Percentiles rank a stretch among this genome's conserved stretches.
These are phyloP conservation scores for Celastrina argiolus DNA, from an alignment of 2,888 invertebrate genomes.

Conservation along the genomic window DNA sequence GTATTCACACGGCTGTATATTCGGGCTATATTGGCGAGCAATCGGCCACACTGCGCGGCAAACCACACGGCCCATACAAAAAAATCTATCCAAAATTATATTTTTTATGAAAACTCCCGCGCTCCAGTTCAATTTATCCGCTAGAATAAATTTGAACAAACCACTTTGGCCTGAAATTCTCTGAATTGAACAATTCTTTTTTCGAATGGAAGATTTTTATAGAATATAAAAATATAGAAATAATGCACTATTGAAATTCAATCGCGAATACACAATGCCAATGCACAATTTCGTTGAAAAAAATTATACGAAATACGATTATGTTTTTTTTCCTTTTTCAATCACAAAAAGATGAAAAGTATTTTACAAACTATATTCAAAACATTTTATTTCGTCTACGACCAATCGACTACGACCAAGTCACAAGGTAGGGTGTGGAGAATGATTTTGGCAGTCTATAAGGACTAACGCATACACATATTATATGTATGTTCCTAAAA, in stretches of 20 bases:
- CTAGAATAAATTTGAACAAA: background rate
- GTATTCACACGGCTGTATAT: conserved; percentile 1
- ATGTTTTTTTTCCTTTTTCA: too few relatives aligned
- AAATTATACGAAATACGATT: too few relatives aligned
- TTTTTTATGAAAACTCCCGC: conserved; percentile 6
- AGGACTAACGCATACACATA: too few relatives aligned
- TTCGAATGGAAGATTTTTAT: background rate
- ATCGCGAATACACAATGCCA: background rate
- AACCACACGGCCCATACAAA: background rate
- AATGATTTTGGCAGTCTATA: too few relatives aligned
- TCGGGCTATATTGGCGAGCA: background rate
- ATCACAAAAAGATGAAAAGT: too few relatives aligned
- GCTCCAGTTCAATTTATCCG: background rate
- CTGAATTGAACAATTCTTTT: background rate
- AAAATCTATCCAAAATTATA: background rate
- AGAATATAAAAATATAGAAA: background rate
- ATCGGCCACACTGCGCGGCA: background rate
- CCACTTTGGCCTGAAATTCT: background rate
- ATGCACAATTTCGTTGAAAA: background rate
- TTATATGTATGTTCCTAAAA: too few relatives aligned
- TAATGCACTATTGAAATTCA: background rate
- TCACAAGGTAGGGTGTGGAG: too few relatives aligned
- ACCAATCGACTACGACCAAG: too few relatives aligned
- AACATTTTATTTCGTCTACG: too few relatives aligned
- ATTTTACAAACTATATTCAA: too few relatives aligned